Conservation (phyloP, 2,797 vertebrate genomes). For the Crenuchus spilurus region DNA sequence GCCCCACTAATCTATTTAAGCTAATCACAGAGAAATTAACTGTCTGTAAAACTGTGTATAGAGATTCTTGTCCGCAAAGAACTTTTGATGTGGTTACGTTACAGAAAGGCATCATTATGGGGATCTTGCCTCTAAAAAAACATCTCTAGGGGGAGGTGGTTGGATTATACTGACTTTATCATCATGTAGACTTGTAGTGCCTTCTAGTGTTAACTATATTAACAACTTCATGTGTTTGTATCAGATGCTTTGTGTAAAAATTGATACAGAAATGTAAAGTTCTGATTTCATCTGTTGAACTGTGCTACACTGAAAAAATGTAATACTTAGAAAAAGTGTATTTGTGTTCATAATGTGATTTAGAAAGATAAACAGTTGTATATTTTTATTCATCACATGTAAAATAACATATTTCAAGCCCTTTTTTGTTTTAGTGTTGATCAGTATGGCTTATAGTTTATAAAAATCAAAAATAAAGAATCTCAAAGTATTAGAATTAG, state of each 20-base stretch:
- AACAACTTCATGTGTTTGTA: conserved; percentile 10
- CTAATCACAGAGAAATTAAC: conserved; percentile 80
- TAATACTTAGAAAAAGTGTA: no score
- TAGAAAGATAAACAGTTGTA: no score
- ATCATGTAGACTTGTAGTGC: background rate
- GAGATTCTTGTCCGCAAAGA: conserved; percentile 82
- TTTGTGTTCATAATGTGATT: no score
- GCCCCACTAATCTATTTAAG: conserved; percentile 78
- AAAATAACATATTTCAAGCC: no score
- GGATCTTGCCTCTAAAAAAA: conserved; percentile 79
- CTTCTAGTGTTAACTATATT: conserved; percentile 3
- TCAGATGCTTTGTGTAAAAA: background rate
- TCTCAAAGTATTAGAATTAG: no score
- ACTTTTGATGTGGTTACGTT: conserved; percentile 82
- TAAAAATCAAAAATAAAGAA: no score
- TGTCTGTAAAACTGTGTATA: conserved; percentile 84
- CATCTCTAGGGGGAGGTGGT: conserved; percentile 70
- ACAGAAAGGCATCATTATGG: conserved; percentile 81
- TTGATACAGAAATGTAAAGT: no score
- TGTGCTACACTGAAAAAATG: no score
- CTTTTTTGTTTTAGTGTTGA: no score
- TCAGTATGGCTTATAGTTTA: no score
- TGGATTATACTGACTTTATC: conserved; percentile 11
- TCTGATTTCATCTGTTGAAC: no score
- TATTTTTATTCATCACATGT: no score